Percentiles rank a stretch among this genome's conserved stretches.
Conservation (phyloP, 2,888 invertebrate species). For the Hemicrepidius hirtus region DNA sequence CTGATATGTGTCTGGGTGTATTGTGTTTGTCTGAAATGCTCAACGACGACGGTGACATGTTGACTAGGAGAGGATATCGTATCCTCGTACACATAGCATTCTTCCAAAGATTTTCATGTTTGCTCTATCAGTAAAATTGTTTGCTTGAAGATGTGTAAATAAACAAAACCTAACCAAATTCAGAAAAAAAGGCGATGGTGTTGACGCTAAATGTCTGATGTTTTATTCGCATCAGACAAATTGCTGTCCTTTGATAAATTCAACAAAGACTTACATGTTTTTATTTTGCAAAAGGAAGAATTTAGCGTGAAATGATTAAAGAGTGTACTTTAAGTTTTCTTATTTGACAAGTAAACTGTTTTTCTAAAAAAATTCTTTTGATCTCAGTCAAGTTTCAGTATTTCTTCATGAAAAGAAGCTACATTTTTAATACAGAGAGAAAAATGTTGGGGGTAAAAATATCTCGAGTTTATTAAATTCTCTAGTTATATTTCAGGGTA, state of each 20-base stretch:
- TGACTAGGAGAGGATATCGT: slow-evolving; percentile 11
- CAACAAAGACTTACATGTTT: too few species aligned
- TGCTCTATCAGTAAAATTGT: slow-evolving; percentile 7
- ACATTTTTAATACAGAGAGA: not conserved
- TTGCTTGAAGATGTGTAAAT: slow-evolving; percentile 16
- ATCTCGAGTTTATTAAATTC: slow-evolving; percentile 12
- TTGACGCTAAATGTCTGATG: not conserved
- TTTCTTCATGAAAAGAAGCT: not conserved
- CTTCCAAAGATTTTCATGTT: slow-evolving; percentile 18
- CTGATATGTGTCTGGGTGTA: slow-evolving; percentile 11
- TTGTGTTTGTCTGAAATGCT: slow-evolving; percentile 30
- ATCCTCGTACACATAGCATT: slow-evolving; percentile 6
- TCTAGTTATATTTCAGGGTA: slow-evolving; percentile 1
- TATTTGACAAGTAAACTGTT: not conserved
- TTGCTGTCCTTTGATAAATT: too few species aligned
- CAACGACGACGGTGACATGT: slow-evolving; percentile 11
- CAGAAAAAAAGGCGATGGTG: not conserved
- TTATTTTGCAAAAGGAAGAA: not conserved
- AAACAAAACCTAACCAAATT: not conserved
- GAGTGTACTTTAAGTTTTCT: not conserved
- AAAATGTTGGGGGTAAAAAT: not conserved
- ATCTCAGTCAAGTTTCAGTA: not conserved
- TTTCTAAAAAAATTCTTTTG: slow-evolving; percentile 4
- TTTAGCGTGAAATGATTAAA: not conserved
- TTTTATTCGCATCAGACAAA: not conserved